Evolutionary conservation across 2,113 vertebrate genomes (phyloP), one percentile per base, ranked within the genome.

Genomic region (Menidia beryllina): DNA sequence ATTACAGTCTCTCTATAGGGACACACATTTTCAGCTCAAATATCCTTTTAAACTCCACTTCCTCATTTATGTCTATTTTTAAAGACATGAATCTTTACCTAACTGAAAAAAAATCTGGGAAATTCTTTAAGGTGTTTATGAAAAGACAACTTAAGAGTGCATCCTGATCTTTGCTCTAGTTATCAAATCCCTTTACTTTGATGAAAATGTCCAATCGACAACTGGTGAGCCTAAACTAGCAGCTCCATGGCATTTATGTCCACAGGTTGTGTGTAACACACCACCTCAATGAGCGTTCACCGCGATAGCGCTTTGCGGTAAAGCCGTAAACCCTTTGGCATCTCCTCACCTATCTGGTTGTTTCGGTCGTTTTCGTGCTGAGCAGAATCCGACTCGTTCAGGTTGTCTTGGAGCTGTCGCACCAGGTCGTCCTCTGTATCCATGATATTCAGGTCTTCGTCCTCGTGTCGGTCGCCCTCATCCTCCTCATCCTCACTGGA

Each of bases 361-460:
- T 91, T 91, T 36, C 91, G 86, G 66, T 97, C 94, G 0, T 92
- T 93, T 78, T 95, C 93, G 50, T 94, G 89, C 36, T 94, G 92
- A 21, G 91, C 91, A 20, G 93, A 93, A 68, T 93, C 91, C 0
- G 89, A 93, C 87, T 96, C 95, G 27, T 83, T 91, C 43, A 96
- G 91, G 52, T 94, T 96, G 69, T 94, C 93, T 49, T 96, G 94
- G 47, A 96, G 91, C 43, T 95, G 93, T 72, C 92, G 91, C 79
- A 96, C 95, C 84, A 96, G 81, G 82, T 95, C 94, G 1, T 97
- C 95, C 73, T 98, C 96, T 0, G 92, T 93, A 87, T 94, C 94
- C 84, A 98, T 95, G 80, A 98, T 97, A 72, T 99, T 98, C 69
- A 98, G 92, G 71, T 96, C 94, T 72, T 98, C 96, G 0, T 97